phyloP scores from a whole-genome alignment of 2,888 invertebrate genomes.

The Callimorpha dominula region DNA sequence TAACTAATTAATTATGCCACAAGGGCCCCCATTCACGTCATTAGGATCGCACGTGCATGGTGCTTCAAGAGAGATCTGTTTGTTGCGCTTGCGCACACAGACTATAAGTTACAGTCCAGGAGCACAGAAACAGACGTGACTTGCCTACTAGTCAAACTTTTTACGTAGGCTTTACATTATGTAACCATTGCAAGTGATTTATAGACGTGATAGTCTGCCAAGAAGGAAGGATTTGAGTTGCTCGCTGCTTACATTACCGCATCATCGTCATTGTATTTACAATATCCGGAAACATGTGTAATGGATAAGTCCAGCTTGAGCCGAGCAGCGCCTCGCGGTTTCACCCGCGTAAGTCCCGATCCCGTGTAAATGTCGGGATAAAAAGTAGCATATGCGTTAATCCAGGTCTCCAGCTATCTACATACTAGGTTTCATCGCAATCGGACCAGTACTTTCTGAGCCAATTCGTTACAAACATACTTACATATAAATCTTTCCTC shows the following conservation, averaged over 20 bases:
- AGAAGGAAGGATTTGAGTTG: constrained; percentile 66
- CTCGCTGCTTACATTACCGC: constrained; percentile 53
- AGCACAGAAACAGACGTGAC: constrained; percentile 62
- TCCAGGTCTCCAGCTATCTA: no score
- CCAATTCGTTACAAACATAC: no score
- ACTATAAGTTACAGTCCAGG: constrained; percentile 30
- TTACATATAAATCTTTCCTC: no score
- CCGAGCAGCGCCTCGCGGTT: no score
- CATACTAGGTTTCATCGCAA: no score
- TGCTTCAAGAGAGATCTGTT: constrained; percentile 39
- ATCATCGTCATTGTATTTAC: constrained; percentile 35
- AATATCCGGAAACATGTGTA: constrained; percentile 52
- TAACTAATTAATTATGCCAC: constrained; percentile 40
- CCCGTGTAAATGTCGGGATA: no score
- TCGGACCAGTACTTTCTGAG: no score
- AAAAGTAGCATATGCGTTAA: no score
- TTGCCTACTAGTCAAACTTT: constrained; percentile 53
- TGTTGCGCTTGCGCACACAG: constrained; percentile 26
- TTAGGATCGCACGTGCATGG: constrained; percentile 44
- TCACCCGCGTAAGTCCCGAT: no score
- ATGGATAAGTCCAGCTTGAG: constrained; percentile 16
- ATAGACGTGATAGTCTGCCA: constrained; percentile 60
- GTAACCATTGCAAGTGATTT: constrained; percentile 61
- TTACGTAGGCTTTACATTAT: constrained; percentile 64
- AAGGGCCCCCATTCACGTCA: constrained; percentile 51